phyloP scores from a whole-genome alignment of 2,113 vertebrate species.

The Narcine bancroftii region DNA sequence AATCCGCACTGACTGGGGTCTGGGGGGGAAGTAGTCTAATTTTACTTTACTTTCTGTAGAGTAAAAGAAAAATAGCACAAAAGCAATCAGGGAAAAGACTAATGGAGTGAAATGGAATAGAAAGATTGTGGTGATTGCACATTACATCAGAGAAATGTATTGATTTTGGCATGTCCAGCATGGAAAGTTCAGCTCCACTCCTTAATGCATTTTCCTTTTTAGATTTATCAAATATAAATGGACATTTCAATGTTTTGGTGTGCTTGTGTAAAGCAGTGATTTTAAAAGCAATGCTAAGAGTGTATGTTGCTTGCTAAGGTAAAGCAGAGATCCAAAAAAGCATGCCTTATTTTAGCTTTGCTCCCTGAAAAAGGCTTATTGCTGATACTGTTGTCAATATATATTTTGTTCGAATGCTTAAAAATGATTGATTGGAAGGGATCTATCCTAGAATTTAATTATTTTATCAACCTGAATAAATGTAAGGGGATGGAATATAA shows the following conservation, averaged over 20 bases:
- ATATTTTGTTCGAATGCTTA: no score
- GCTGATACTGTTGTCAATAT: no score
- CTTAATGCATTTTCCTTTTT: neutral
- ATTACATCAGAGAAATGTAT: neutral
- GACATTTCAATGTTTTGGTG: neutral
- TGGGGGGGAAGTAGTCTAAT: neutral
- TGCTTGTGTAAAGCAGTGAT: neutral
- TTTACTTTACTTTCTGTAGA: neutral
- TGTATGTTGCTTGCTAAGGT: neutral
- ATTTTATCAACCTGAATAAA: no score
- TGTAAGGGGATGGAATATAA: no score
- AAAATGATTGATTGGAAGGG: no score
- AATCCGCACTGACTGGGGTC: no score
- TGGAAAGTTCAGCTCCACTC: neutral
- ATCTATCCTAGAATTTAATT: no score
- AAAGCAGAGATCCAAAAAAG: neutral
- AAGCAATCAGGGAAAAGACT: neutral
- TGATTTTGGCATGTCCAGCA: conserved; percentile 7
- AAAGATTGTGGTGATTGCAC: neutral
- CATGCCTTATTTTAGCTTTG: neutral
- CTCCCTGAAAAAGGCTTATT: neutral
- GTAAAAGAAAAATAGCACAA: neutral
- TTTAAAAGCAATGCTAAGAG: neutral
- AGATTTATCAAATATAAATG: neutral
- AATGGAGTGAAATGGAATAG: neutral